Base-by-base conservation (phyloP, 1,140 invertebrate genomes). In the Probaryconus sp. region DNA sequence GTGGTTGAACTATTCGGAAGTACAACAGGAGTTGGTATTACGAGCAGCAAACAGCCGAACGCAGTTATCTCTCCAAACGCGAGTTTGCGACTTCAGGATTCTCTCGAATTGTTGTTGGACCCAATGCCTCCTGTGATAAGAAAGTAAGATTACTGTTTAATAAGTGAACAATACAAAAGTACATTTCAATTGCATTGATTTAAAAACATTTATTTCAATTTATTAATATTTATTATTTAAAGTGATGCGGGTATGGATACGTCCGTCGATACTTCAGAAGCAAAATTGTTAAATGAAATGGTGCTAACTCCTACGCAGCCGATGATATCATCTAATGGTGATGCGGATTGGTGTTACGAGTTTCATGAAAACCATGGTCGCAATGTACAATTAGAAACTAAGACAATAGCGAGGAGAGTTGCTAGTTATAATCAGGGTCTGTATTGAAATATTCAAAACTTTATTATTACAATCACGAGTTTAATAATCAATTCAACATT, bases 351-450 rank as follows among this genome's bases (percentile, higher is more conserved):
- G 73, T 80, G 67, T 45, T 90, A 90, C 56, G 90, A 91, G 53
- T 92, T 92, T 67, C 89, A 91, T 48, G 92, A 92, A 56, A 89
- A 90, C 71, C 92, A 93, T 79, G 94, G 94, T 0, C 91, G 93
- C 77, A 94, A 96, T 85, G 90, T 95, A 17, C 89, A 92, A 60
- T 80, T 96, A 9, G 89, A 91, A 63, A 86, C 87, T 3, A 89
- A 90, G 67, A 86, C 88, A 13, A 87, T 89, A 7, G 93, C 93
- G 1, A 88, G 85, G 55, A 85, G 94, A 76, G 91, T 91, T 7
- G 91, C 92, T 3, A 93, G 93, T 74, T 95, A 94, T 79, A 94
- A 95, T 85, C 92, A 95, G 81, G 93, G 84, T 83, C 76, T 47
- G 26, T 13, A 5, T 18, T 31, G n/a, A 1, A 38, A 7, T n/a